phyloP scores from a whole-genome alignment of 2,113 vertebrate species.

The Lamprologus sp. region DNA sequence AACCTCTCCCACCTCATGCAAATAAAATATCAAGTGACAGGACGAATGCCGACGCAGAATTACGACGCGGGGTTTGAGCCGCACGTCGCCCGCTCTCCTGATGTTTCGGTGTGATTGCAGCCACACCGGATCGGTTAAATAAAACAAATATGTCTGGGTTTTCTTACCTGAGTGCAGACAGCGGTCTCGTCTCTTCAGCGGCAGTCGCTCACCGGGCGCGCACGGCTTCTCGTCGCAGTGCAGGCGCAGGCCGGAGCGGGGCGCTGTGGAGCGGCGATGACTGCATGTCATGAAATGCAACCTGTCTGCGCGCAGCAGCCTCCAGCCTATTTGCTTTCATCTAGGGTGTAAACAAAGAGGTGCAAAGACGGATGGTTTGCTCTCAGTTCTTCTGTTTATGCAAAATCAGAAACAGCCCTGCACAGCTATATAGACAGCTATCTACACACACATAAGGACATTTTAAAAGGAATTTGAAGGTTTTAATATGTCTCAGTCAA shows the following conservation, averaged over 20 bases:
- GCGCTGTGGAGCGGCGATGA: constrained; percentile 45
- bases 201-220: constrained; percentile 64
- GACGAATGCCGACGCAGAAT: constrained; percentile 44
- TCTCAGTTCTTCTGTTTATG: not conserved
- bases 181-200: constrained; percentile 70
- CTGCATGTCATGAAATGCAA: constrained; percentile 1
- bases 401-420: not conserved
- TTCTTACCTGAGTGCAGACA: constrained; percentile 68
- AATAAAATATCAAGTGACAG: constrained; percentile 30
- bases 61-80: not conserved
- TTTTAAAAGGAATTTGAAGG: not conserved
- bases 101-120: not conserved
- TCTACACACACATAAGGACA: not conserved
- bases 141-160: not conserved
- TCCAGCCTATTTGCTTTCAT: not conserved
- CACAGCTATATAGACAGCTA: not conserved
- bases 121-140: not conserved
- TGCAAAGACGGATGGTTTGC: not conserved
- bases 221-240: constrained; percentile 41
- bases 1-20: constrained; percentile 53
- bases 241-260: constrained; percentile 28
- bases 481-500: not conserved
- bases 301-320: not conserved
- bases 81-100: not conserved
- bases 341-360: not conserved